Percentiles rank a stretch among this genome's conserved stretches.
Conservation (phyloP, 2,888 invertebrate species). For the Mimachlamys varia region DNA sequence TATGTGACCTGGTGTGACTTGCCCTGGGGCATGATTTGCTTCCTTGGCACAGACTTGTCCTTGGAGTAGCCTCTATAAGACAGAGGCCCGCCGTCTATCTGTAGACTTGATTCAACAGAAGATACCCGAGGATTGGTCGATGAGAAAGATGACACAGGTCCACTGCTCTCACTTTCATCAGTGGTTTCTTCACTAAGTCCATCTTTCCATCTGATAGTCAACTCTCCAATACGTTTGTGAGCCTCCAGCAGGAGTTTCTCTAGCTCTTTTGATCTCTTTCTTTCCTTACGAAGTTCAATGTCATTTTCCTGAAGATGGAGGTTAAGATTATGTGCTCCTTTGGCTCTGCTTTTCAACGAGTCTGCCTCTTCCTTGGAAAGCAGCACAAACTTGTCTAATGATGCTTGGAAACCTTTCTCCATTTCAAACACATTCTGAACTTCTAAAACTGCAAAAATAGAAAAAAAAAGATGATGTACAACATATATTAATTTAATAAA, state of each 20-base stretch:
- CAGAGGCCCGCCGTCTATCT: neutral
- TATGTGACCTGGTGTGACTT: slow-evolving; percentile 6
- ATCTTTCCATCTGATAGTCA: neutral
- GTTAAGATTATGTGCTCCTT: slow-evolving; percentile 1
- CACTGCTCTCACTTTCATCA: neutral
- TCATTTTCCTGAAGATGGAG: slow-evolving; percentile 14
- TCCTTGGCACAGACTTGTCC: neutral
- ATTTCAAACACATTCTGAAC: slow-evolving; percentile 8
- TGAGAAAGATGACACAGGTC: neutral
- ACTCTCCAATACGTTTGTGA: slow-evolving; percentile 13
- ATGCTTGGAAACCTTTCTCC: slow-evolving; percentile 15
- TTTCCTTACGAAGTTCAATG: slow-evolving; percentile 7
- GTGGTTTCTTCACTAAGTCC: neutral
- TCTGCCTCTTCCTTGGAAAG: slow-evolving; percentile 6
- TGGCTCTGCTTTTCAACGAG: neutral
- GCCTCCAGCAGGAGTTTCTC: neutral
- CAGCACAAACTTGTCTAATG: slow-evolving; percentile 13
- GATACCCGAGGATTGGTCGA: neutral
- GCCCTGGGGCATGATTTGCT: neutral
- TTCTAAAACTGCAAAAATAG: neutral
- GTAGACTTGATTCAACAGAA: neutral
- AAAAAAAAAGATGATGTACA: neutral
- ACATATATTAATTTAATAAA: too few species aligned
- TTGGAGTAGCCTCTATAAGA: neutral
- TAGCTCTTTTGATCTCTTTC: slow-evolving; percentile 16